Evolutionary conservation across 2,113 vertebrate genomes (phyloP).

Genomic region (Heterocephalus glaber): DNA sequence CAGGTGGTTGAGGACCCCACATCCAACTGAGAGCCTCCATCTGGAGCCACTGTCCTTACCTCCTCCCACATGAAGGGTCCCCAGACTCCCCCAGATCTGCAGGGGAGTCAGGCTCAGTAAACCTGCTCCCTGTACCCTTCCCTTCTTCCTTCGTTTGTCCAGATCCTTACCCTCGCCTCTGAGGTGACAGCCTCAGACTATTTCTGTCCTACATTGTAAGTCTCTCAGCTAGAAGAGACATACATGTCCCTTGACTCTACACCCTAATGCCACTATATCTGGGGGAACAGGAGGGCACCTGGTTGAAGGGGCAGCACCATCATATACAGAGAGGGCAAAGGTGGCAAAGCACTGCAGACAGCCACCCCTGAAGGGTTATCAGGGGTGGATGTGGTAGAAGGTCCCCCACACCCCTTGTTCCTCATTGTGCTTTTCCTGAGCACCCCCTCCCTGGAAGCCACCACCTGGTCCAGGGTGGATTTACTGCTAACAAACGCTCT

Average conservation of each 20-base stretch:
- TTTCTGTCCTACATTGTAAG: not conserved
- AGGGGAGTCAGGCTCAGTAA: not conserved
- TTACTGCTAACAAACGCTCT: not conserved
- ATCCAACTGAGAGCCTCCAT: not conserved
- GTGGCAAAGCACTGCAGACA: not conserved
- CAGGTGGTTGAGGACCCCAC: not conserved
- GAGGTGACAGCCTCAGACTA: not conserved
- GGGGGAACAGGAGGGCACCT: not conserved
- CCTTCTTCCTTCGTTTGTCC: not conserved
- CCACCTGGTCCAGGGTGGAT: not conserved
- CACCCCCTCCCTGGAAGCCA: not conserved
- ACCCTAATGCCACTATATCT: not conserved
- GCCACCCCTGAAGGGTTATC: not conserved
- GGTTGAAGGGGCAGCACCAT: not conserved
- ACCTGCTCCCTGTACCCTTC: not conserved
- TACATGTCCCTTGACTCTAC: not conserved
- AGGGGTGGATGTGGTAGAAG: not conserved
- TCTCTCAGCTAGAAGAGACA: not conserved
- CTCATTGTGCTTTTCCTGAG: not conserved
- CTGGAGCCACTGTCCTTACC: not conserved
- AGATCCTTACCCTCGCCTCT: not conserved
- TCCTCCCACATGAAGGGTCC: not conserved
- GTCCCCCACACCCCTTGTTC: accelerated
- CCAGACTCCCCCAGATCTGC: not conserved
- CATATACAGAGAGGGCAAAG: not conserved